These are phyloP conservation scores for Hoplostethus atlanticus DNA, from an alignment of 2,797 vertebrate species.

Conservation along the genomic window DNA sequence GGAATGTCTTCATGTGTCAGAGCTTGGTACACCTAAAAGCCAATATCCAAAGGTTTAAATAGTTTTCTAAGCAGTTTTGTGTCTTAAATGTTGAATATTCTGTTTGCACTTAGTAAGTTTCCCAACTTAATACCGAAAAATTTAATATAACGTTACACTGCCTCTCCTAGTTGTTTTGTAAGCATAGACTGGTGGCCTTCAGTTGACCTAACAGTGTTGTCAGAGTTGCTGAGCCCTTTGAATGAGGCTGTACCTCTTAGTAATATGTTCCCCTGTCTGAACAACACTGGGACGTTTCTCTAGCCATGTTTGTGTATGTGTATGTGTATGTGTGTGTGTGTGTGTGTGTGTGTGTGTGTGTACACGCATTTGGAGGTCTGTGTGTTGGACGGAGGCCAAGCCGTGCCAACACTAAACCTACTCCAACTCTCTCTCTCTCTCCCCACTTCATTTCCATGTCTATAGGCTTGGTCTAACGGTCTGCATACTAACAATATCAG, in stretches of 20 bases:
- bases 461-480: conserved; percentile 81
- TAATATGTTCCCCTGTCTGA: conserved; percentile 72
- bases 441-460: conserved; percentile 84
- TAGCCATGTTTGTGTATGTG: conserved; percentile 61
- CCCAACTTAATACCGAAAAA: not conserved
- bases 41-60: no score
- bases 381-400: conserved; percentile 68
- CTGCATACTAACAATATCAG: conserved; percentile 85
- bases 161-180: conserved; percentile 44
- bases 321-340: conserved; percentile 45
- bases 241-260: conserved; percentile 76
- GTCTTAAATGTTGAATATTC: no score
- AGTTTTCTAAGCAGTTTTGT: no score
- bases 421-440: conserved; percentile 78
- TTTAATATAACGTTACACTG: not conserved
- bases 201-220: conserved; percentile 75
- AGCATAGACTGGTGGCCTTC: conserved; percentile 63
- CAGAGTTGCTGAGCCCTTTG: conserved; percentile 62
- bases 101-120: not conserved
- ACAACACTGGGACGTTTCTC: conserved; percentile 63
- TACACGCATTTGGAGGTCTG: conserved; percentile 8
- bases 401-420: conserved; percentile 77
- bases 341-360: conserved; percentile 45
- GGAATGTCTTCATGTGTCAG: no score
- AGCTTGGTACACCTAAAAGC: no score